Evolutionary conservation across 1,140 invertebrate genomes (phyloP), one percentile per base, ranked within the genome.

Genomic region (Centruroides vittatus): DNA sequence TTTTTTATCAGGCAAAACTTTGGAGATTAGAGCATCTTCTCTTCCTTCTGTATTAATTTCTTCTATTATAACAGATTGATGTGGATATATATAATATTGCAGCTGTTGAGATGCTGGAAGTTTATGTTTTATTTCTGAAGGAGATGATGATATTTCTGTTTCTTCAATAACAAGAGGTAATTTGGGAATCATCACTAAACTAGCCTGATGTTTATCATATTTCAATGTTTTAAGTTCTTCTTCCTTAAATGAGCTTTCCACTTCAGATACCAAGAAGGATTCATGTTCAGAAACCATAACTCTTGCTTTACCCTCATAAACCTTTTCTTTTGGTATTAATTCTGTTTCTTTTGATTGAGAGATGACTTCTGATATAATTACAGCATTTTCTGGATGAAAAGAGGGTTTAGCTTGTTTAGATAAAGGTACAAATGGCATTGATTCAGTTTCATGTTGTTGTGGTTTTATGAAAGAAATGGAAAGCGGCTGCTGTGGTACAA

Each of bases 401-500:
- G 7, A 6, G 5, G 35, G 5, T 53, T 53, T 36, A 53, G 51
- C 51, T 53, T 53, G 23, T 53, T 53, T 23, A 0, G 8, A 53
- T 23, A 53, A 53, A 53, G 51, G 51, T 41, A 41, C 41, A 41
- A 41, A 41, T 41, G 41, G 41, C 5, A 41, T 5, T 6, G 41
- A 41, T 41, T 41, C 41, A 41, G 8, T 41, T 41, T 41, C 41
- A 41, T 5, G 8, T 41, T 60, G 60, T 58, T 64, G 55, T 35
- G 56, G 12, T 6, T 12, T 59, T n/a, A 61, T 41, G 5, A 54
- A 47, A 13, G 36, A 58, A 41, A 65, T 54, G 47, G 13, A 7
- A 11, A 65, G 35, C 4, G 63, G 58, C 52, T 48, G 49, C 12
- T 61, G 60, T 9, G 53, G 54, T 41, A 65, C 54, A 48, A 59